A percentile compares a stretch with the other conserved stretches of the same genome.
Evolutionary conservation across 92 coral and sea anemone genomes (phyloP).

Genomic region (Chrysogorgia sp.): DNA sequence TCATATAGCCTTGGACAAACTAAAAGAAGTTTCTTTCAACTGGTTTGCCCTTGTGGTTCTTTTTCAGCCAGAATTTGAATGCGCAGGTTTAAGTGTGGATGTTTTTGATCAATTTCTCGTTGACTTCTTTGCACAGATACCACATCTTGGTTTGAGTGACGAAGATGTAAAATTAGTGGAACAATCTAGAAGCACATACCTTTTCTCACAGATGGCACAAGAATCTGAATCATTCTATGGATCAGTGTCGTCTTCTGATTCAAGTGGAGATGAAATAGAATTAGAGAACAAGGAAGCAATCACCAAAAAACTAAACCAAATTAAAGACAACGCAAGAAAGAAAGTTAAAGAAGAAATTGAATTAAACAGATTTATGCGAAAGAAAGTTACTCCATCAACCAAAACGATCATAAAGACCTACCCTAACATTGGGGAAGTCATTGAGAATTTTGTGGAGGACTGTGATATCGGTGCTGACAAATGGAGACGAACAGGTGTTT

Average conservation of each 20-base stretch:
- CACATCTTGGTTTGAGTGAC: constrained; percentile 46
- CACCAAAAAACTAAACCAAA: too few species aligned
- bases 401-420: constrained; percentile 14
- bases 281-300: too few species aligned
- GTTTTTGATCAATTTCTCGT: constrained; percentile 45
- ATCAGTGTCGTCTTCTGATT: too few species aligned
- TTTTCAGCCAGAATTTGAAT: constrained; percentile 28
- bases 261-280: too few species aligned
- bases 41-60: constrained; percentile 55
- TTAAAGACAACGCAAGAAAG: too few species aligned
- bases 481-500: too few species aligned
- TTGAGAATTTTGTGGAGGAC: constrained; percentile 33
- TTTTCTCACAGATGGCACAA: too few species aligned
- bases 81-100: too few species aligned
- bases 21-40: constrained; percentile 47
- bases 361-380: constrained; percentile 34
- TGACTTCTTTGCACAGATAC: constrained; percentile 42
- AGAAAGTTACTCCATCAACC: constrained; percentile 42
- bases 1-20: constrained; percentile 16
- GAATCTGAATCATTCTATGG: too few species aligned
- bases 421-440: constrained; percentile 45
- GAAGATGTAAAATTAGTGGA: constrained; percentile 44
- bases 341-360: constrained; percentile 42
- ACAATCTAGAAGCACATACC: too few species aligned
- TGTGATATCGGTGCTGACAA: constrained; percentile 51